A percentile compares a stretch with the other conserved stretches of the same genome.
Evolutionary conservation across 1,140 invertebrate genomes (phyloP).

Genomic region (Muscidifurax raptorellus): DNA sequence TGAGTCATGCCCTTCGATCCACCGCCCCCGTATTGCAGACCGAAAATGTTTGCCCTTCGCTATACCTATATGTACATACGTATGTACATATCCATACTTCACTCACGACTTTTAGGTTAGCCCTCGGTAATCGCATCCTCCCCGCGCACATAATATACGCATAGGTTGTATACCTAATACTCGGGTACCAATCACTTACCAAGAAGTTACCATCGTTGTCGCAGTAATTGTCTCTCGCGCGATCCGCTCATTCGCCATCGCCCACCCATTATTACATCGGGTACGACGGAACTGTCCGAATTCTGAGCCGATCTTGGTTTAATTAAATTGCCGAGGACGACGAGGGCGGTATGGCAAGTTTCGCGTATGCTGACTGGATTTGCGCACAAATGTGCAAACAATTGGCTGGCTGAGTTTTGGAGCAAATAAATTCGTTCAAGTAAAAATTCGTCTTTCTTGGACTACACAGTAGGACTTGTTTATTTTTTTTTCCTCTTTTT

Average conservation of each 20-base stretch:
- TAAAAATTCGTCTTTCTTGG: background rate
- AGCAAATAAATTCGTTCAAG: background rate
- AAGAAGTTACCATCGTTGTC: background rate
- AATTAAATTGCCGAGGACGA: background rate
- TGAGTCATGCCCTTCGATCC: constrained; percentile 56
- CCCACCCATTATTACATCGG: background rate
- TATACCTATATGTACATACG: no score
- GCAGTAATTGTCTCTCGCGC: background rate
- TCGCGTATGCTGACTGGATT: background rate
- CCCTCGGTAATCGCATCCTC: background rate
- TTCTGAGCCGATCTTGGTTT: background rate
- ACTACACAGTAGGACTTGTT: background rate
- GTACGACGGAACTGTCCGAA: background rate
- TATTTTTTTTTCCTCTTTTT: background rate
- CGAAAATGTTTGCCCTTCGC: background rate
- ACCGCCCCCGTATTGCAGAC: background rate
- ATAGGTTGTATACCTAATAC: no score
- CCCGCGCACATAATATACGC: no score
- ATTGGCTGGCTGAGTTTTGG: background rate
- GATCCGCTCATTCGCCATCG: background rate
- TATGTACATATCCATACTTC: no score
- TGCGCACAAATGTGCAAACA: background rate
- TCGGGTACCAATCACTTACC: no score
- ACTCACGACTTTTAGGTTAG: constrained; percentile 36
- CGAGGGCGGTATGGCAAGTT: background rate